Evolutionary conservation across 37 sponge, comb jelly and placozoan genomes (phyloP).

Genomic region (Ephydatia muelleri): DNA sequence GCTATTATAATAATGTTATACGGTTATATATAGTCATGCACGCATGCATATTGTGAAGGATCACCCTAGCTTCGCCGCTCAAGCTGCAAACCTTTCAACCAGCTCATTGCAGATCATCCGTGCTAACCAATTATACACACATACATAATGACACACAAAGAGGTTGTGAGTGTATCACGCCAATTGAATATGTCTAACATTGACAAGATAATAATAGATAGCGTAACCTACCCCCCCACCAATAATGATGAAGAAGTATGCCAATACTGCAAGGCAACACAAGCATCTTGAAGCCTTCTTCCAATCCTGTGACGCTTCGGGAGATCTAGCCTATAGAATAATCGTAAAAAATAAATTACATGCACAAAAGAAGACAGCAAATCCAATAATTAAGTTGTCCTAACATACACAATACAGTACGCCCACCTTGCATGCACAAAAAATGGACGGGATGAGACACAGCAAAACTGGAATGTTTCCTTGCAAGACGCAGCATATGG

Average conservation of each 20-base stretch:
- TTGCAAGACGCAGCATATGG: background rate
- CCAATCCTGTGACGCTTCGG: background rate
- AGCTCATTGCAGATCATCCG: too few relatives aligned
- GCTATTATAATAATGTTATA: too few relatives aligned
- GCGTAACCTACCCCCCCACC: background rate
- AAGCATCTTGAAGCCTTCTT: background rate
- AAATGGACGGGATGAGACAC: background rate
- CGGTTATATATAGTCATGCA: too few relatives aligned
- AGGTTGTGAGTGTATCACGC: too few relatives aligned
- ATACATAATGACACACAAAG: too few relatives aligned
- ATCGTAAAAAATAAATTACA: background rate
- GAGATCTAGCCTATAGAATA: background rate
- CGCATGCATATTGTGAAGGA: too few relatives aligned
- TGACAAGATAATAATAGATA: background rate
- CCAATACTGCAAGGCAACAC: background rate
- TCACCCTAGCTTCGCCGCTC: too few relatives aligned
- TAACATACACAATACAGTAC: too few relatives aligned
- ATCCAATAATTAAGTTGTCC: too few relatives aligned
- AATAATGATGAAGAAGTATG: background rate
- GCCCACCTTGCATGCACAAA: background rate
- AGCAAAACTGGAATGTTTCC: background rate
- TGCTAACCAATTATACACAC: too few relatives aligned
- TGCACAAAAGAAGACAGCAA: background rate
- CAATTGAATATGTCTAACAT: too few relatives aligned
- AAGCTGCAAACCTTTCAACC: too few relatives aligned